phyloP scores from a whole-genome alignment of 2,113 vertebrate genomes.

The Jacana jacana region DNA sequence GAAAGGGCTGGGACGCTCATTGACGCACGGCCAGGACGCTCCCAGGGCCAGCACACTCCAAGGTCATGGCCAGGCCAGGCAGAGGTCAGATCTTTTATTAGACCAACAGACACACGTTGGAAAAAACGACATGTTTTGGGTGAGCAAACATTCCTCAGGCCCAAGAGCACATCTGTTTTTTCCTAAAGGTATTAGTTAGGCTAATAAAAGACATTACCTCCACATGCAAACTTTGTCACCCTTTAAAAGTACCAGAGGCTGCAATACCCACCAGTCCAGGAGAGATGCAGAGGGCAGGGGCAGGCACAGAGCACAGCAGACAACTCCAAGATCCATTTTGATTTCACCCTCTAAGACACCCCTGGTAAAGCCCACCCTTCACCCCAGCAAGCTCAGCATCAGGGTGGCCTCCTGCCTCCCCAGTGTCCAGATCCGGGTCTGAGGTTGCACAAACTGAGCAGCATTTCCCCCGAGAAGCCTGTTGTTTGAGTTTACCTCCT shows the following conservation, averaged over 20 bases:
- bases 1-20: background rate
- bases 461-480: background rate
- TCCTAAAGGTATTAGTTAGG: conserved; percentile 49
- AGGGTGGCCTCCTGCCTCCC: background rate
- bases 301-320: background rate
- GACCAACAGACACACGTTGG: background rate
- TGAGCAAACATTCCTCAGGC: background rate
- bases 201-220: conserved; percentile 57
- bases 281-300: background rate
- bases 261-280: background rate
- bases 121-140: background rate
- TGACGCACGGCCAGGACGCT: background rate
- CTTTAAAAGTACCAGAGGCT: background rate
- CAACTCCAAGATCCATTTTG: background rate
- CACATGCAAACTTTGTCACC: background rate
- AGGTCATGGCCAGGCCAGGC: background rate
- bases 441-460: background rate
- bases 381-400: rapidly evolving
- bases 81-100: conserved; percentile 53
- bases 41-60: background rate
- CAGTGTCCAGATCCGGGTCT: background rate
- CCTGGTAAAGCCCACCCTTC: background rate
- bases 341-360: background rate
- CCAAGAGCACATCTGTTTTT: conserved; percentile 15
- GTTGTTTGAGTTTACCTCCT: background rate